Conservation (phyloP, 2,888 invertebrate species). For the Phengaris arion region DNA sequence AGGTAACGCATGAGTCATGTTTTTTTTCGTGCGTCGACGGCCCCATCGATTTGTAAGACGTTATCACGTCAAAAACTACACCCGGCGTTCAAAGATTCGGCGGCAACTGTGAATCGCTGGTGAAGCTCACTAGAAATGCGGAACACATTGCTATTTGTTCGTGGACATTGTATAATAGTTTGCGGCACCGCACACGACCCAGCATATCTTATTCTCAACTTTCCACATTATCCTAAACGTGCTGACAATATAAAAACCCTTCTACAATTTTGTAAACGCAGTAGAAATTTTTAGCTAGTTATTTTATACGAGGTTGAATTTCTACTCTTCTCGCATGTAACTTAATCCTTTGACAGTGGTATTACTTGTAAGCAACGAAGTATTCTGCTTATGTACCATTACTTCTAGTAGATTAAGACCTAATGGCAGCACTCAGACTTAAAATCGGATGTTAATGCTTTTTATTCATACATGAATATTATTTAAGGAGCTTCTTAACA, state of each 20-base stretch:
- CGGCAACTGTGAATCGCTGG: conserved; percentile 58
- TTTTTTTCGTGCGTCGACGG: too few relatives aligned
- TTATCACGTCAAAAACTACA: too few relatives aligned
- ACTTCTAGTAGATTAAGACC: too few relatives aligned
- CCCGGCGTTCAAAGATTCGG: conserved; percentile 8
- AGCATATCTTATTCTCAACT: conserved; percentile 75
- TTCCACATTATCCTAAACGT: conserved; percentile 75
- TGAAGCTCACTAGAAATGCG: conserved; percentile 77
- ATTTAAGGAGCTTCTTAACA: too few relatives aligned
- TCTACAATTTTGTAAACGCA: conserved; percentile 37
- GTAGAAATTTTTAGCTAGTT: not conserved
- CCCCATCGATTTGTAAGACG: too few relatives aligned
- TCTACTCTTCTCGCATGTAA: not conserved
- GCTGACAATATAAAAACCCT: conserved; percentile 64
- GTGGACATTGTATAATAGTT: conserved; percentile 78
- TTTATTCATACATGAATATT: too few relatives aligned
- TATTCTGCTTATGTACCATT: too few relatives aligned
- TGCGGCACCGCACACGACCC: conserved; percentile 67
- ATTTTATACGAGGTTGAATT: not conserved
- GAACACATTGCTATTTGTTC: conserved; percentile 77
- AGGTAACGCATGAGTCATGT: too few relatives aligned
- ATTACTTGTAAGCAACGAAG: not conserved
- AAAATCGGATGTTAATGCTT: too few relatives aligned
- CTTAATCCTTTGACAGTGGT: not conserved
- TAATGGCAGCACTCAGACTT: too few relatives aligned